These are phyloP conservation scores for Herpailurus yagouaroundi DNA, from an alignment of 2,113 vertebrate species.

Conservation along the genomic window DNA sequence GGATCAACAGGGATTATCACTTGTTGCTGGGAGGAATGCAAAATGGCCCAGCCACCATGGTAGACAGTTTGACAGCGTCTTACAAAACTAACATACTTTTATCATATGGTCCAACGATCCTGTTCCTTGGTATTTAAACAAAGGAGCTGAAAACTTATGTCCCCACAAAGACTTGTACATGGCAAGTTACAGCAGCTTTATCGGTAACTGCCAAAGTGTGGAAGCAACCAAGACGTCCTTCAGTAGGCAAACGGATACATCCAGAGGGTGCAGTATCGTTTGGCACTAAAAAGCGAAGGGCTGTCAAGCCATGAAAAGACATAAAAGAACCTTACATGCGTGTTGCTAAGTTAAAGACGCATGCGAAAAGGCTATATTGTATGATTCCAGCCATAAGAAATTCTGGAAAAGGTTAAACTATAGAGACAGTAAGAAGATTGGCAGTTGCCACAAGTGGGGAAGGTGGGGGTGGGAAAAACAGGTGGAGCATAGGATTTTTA, in stretches of 20 bases:
- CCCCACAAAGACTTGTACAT: not conserved
- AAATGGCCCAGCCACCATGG: not conserved
- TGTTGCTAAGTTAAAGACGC: not conserved
- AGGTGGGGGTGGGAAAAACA: not conserved
- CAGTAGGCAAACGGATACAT: not conserved
- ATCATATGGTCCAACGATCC: not conserved
- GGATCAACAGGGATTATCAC: not conserved
- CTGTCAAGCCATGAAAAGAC: not conserved
- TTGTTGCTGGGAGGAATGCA: not conserved
- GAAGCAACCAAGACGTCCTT: not conserved
- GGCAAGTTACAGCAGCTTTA: not conserved
- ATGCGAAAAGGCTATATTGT: not conserved
- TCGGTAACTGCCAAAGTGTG: not conserved
- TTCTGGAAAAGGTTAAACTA: not conserved
- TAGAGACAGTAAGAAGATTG: not conserved
- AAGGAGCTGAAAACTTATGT: not conserved
- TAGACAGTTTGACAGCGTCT: not conserved
- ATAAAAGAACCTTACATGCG: not conserved
- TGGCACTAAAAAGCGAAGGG: not conserved
- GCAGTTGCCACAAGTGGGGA: not conserved
- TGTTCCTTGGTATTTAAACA: not conserved
- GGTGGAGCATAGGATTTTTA: not conserved
- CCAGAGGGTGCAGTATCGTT: not conserved
- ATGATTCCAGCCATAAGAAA: not conserved
- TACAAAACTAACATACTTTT: not conserved